These are phyloP conservation scores for Thripadectes ignobilis DNA, from an alignment of 2,797 vertebrate species.

Conservation along the genomic window DNA sequence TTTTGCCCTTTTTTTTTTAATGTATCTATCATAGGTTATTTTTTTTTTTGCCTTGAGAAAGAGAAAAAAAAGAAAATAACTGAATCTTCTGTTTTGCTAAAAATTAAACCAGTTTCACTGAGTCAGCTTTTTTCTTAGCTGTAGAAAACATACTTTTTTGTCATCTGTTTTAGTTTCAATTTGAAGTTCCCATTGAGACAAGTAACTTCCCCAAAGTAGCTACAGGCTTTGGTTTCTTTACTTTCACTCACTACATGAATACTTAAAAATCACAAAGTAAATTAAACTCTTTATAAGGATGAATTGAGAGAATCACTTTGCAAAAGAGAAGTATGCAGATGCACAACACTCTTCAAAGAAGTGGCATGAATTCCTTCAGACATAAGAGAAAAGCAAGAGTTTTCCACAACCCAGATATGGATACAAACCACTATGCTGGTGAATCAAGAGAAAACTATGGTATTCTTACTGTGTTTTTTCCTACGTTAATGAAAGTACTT, in stretches of 20 bases:
- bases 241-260: not conserved
- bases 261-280: not conserved
- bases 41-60: not conserved
- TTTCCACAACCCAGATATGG: not conserved
- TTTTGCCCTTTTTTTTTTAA: not conserved
- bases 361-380: not conserved
- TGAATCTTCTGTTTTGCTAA: not conserved
- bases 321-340: not conserved
- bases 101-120: not conserved
- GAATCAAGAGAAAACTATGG: not conserved
- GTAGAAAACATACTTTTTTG: not conserved
- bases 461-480: not conserved
- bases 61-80: rapidly evolving
- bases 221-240: not conserved
- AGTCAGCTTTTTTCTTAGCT: not conserved
- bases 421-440: not conserved
- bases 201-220: not conserved
- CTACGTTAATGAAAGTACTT: not conserved
- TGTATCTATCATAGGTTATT: not conserved
- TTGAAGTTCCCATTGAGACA: not conserved
- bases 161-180: not conserved
- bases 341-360: not conserved
- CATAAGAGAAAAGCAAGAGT: not conserved
- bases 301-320: not conserved
- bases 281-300: not conserved